These are phyloP conservation scores for Naso thynnoides DNA, from an alignment of 2,797 vertebrate species.

Conservation along the genomic window DNA sequence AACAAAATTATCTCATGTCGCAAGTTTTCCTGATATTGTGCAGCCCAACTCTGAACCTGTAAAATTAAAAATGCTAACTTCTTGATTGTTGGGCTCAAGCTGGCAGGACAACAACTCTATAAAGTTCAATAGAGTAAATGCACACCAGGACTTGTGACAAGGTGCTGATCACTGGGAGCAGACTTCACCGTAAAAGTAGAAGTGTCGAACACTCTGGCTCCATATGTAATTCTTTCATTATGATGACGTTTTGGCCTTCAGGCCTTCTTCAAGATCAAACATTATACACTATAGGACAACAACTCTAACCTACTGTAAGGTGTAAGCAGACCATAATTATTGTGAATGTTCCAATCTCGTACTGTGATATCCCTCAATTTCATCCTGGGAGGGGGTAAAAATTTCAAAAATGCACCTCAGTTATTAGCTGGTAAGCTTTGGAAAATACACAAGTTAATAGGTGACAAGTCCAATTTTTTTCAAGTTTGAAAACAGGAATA, in stretches of 20 bases:
- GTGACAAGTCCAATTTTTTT: background rate
- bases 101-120: conserved; percentile 23
- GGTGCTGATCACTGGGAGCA: too few relatives aligned
- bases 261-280: too few relatives aligned
- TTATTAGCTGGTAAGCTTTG: background rate
- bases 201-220: too few relatives aligned
- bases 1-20: too few relatives aligned
- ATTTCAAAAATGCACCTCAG: background rate
- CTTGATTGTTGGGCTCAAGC: conserved; percentile 7
- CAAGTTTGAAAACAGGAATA: background rate
- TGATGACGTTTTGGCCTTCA: too few relatives aligned
- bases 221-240: too few relatives aligned
- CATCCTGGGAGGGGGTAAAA: background rate
- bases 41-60: too few relatives aligned
- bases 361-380: background rate
- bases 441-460: background rate
- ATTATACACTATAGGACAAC: too few relatives aligned
- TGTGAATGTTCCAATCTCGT: background rate
- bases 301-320: background rate
- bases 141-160: too few relatives aligned
- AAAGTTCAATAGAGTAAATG: too few relatives aligned
- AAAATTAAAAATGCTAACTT: conserved; percentile 6
- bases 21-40: too few relatives aligned
- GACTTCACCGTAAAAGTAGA: too few relatives aligned
- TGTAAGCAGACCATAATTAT: background rate